phyloP scores from a whole-genome alignment of 2,888 invertebrate genomes.

The Orthosia cruda region DNA sequence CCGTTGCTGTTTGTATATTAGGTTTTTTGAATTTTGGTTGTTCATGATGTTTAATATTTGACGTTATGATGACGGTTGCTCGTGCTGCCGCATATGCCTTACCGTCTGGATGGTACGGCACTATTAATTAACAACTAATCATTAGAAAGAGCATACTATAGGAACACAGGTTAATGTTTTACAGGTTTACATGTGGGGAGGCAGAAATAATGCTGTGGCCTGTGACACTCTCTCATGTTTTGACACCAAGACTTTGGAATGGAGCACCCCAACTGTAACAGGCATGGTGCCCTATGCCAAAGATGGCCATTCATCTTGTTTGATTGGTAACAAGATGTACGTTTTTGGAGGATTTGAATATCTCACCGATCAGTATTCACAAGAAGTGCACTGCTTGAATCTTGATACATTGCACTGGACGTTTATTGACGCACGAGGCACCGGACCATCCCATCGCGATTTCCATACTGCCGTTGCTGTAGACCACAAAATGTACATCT shows the following conservation, averaged over 20 bases:
- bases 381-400: constrained; percentile 95
- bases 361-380: constrained; percentile 95
- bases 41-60: too few relatives aligned
- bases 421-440: constrained; percentile 92
- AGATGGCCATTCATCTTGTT: constrained; percentile 98
- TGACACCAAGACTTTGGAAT: constrained; percentile 94
- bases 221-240: constrained; percentile 96
- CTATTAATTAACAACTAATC: too few relatives aligned
- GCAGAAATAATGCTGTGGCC: constrained; percentile 96
- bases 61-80: too few relatives aligned
- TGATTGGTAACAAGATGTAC: constrained; percentile 95
- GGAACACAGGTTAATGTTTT: constrained; percentile 52
- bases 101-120: too few relatives aligned
- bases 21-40: too few relatives aligned
- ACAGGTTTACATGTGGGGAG: constrained; percentile 97
- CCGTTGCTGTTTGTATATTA: too few relatives aligned
- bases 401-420: constrained; percentile 95
- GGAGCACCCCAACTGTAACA: constrained; percentile 93
- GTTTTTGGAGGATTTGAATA: constrained; percentile 98
- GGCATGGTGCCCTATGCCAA: constrained; percentile 95
- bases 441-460: constrained; percentile 95
- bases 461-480: constrained; percentile 97
- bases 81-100: too few relatives aligned
- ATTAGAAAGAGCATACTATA: constrained; percentile 2
- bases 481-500: constrained; percentile 96